phyloP scores from a whole-genome alignment of 2,797 vertebrate genomes.

The Amazona ochrocephala region DNA sequence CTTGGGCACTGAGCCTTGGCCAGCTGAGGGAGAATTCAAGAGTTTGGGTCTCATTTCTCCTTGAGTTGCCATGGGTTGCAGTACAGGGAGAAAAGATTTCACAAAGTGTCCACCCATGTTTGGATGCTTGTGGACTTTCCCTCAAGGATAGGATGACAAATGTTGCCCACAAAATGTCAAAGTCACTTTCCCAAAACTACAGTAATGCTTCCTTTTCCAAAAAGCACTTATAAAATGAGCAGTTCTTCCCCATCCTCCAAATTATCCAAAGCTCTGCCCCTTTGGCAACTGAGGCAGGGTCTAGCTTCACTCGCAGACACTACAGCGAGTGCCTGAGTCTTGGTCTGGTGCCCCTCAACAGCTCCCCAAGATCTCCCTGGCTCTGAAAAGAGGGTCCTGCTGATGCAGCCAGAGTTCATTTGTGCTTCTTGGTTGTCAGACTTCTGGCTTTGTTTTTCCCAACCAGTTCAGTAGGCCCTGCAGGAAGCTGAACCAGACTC shows the following conservation, averaged over 20 bases:
- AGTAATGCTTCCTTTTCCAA: slow-evolving; percentile 21
- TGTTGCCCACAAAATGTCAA: background rate
- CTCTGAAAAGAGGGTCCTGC: slow-evolving; percentile 56
- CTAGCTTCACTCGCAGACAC: slow-evolving; percentile 36
- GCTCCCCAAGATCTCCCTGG: slow-evolving; percentile 46
- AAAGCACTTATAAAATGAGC: background rate
- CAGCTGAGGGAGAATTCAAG: background rate
- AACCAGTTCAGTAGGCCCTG: slow-evolving; percentile 55
- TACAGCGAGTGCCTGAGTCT: slow-evolving; percentile 7
- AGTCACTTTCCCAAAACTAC: background rate
- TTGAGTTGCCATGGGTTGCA: background rate
- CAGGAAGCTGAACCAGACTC: slow-evolving; percentile 50
- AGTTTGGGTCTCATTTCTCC: background rate
- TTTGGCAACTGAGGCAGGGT: slow-evolving; percentile 22
- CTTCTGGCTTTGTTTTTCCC: slow-evolving; percentile 41
- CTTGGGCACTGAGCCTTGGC: background rate
- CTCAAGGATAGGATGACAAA: background rate
- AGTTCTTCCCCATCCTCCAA: background rate
- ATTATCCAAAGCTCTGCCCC: background rate
- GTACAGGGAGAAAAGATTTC: background rate
- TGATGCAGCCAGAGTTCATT: slow-evolving; percentile 59
- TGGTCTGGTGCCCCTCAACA: slow-evolving; percentile 63
- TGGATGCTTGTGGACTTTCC: background rate
- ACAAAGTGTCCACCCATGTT: background rate
- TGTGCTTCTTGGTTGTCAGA: slow-evolving; percentile 23